phyloP scores from a whole-genome alignment of 2,113 vertebrate genomes.

The Procavia capensis region DNA sequence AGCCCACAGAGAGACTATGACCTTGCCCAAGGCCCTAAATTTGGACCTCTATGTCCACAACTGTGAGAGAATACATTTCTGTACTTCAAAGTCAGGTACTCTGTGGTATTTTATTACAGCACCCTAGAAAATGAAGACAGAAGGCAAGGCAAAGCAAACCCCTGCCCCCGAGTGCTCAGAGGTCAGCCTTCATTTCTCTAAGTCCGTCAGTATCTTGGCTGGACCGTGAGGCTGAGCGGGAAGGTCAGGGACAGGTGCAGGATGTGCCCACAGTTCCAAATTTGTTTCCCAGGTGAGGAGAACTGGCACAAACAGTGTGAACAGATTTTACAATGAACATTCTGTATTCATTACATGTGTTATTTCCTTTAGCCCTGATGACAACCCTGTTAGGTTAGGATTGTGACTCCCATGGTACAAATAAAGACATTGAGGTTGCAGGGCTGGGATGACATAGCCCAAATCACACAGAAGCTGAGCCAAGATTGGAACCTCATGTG shows the following conservation, averaged over 20 bases:
- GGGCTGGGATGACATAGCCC: neutral
- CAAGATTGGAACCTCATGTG: neutral
- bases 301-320: neutral
- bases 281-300: neutral
- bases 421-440: neutral
- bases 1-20: neutral
- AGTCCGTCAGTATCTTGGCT: rapidly evolving
- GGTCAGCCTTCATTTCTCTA: no score
- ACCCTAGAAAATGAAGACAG: neutral
- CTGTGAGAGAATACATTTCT: neutral
- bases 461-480: neutral
- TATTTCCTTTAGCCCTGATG: rapidly evolving
- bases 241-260: neutral
- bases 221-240: neutral
- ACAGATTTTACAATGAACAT: neutral
- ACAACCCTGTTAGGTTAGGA: rapidly evolving
- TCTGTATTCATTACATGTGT: neutral
- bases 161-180: rapidly evolving
- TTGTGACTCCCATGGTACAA: neutral
- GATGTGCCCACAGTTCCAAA: no score
- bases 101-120: neutral
- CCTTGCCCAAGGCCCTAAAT: no score
- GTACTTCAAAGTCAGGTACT: neutral
- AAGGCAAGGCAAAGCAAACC: neutral
- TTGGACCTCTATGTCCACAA: neutral